phyloP scores from a whole-genome alignment of 1,140 invertebrate species.

The Drosophila elegans region DNA sequence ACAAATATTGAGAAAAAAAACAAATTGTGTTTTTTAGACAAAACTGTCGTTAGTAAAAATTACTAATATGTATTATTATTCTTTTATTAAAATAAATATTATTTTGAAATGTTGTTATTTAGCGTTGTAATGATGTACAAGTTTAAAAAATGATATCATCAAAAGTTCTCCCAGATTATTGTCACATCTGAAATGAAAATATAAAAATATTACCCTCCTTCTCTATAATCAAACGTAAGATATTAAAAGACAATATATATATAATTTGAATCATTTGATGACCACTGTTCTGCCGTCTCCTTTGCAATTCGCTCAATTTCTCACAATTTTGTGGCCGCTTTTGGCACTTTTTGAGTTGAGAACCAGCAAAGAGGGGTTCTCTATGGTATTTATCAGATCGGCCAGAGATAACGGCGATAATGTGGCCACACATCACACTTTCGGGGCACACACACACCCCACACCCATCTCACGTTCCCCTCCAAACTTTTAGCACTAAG shows the following conservation, averaged over 20 bases:
- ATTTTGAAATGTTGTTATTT: no score
- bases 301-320: constrained; percentile 20
- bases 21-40: not conserved
- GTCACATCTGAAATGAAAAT: not conserved
- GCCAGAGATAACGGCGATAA: constrained; percentile 61
- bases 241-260: not conserved
- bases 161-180: not conserved
- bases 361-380: constrained; percentile 9
- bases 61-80: no score
- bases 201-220: no score
- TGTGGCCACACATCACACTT: constrained; percentile 45
- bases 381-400: constrained; percentile 60
- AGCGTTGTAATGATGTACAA: no score
- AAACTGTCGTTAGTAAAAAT: no score
- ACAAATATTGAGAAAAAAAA: not conserved
- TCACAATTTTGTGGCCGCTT: constrained; percentile 16
- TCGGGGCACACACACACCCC: not conserved
- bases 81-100: no score
- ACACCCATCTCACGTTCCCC: not conserved
- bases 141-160: not conserved
- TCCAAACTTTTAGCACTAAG: constrained; percentile 35
- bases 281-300: constrained; percentile 12
- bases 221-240: not conserved
- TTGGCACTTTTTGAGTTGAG: constrained; percentile 15
- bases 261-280: not conserved